These are phyloP conservation scores for Drosophila rufa DNA, from an alignment of 1,140 invertebrate genomes.

Conservation along the genomic window DNA sequence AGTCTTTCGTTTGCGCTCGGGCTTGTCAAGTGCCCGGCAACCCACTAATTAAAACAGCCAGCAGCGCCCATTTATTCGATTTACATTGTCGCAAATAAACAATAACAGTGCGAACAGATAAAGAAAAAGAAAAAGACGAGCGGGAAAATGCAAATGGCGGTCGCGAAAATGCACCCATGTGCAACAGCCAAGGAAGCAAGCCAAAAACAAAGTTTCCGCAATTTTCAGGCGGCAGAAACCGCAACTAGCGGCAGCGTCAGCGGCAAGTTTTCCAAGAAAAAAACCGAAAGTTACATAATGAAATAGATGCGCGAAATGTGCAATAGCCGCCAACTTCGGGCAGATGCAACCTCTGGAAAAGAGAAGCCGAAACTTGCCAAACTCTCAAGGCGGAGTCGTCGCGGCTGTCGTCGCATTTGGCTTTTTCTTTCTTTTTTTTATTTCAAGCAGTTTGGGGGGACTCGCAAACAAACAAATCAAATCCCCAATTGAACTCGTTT, in stretches of 20 bases:
- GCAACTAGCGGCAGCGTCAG: slow-evolving; percentile 31
- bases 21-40: slow-evolving; percentile 33
- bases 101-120: slow-evolving; percentile 58
- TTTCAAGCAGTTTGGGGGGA: slow-evolving; percentile 17
- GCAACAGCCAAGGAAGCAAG: slow-evolving; percentile 64
- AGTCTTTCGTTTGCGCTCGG: slow-evolving; percentile 63
- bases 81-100: slow-evolving; percentile 64
- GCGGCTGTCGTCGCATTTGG: slow-evolving; percentile 19
- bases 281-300: slow-evolving; percentile 77
- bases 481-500: slow-evolving; percentile 73
- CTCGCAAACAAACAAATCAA: slow-evolving; percentile 50
- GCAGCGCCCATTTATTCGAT: slow-evolving; percentile 52
- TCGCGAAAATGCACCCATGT: slow-evolving; percentile 71
- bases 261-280: slow-evolving; percentile 47
- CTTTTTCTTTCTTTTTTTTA: slow-evolving; percentile 2
- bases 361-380: slow-evolving; percentile 56
- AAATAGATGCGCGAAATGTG: slow-evolving; percentile 81
- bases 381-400: slow-evolving; percentile 58
- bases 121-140: slow-evolving; percentile 14
- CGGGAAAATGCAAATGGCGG: slow-evolving; percentile 69
- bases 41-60: slow-evolving; percentile 41
- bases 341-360: slow-evolving; percentile 66
- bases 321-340: slow-evolving; percentile 57
- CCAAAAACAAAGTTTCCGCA: slow-evolving; percentile 69
- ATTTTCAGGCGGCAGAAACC: slow-evolving; percentile 70